Conservation (phyloP, 2,113 vertebrate genomes). For the Hystrix brachyura region DNA sequence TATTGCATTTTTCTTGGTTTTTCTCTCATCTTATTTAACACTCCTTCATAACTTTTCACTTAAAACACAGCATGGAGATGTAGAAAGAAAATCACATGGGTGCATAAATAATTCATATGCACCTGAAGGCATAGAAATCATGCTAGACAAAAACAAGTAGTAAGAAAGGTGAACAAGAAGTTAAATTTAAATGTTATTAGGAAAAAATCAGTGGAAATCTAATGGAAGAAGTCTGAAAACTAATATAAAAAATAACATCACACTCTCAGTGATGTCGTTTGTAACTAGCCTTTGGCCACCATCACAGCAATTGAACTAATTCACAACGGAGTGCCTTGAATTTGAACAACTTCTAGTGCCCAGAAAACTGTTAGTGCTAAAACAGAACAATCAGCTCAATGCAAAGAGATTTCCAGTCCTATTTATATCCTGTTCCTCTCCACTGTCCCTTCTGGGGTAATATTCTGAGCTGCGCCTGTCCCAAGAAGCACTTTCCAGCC, state of each 20-base stretch:
- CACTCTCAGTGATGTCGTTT: background rate
- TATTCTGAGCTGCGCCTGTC: background rate
- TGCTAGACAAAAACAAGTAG: slow-evolving; percentile 78
- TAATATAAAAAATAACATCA: slow-evolving; percentile 17
- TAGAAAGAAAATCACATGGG: slow-evolving; percentile 73
- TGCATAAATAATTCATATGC: slow-evolving; percentile 81
- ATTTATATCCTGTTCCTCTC: slow-evolving; percentile 7
- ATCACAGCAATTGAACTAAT: slow-evolving; percentile 6
- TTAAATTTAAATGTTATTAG: slow-evolving; percentile 77
- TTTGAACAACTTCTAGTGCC: slow-evolving; percentile 19
- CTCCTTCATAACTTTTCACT: slow-evolving; percentile 78
- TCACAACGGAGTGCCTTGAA: slow-evolving; percentile 22
- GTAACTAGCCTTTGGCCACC: background rate
- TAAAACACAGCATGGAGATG: slow-evolving; percentile 75
- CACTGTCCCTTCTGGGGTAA: slow-evolving; percentile 7
- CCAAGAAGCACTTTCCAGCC: background rate
- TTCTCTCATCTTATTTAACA: slow-evolving; percentile 76
- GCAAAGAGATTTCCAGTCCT: slow-evolving; percentile 51
- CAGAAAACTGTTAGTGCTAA: slow-evolving; percentile 25
- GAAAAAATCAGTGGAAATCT: slow-evolving; percentile 35
- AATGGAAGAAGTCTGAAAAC: slow-evolving; percentile 50
- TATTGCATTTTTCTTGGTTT: slow-evolving; percentile 72
- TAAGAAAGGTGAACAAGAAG: slow-evolving; percentile 77
- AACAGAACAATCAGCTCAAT: slow-evolving; percentile 44
- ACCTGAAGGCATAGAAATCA: slow-evolving; percentile 78